phyloP scores from a whole-genome alignment of 2,888 invertebrate genomes.

The Scaptomyza flava region DNA sequence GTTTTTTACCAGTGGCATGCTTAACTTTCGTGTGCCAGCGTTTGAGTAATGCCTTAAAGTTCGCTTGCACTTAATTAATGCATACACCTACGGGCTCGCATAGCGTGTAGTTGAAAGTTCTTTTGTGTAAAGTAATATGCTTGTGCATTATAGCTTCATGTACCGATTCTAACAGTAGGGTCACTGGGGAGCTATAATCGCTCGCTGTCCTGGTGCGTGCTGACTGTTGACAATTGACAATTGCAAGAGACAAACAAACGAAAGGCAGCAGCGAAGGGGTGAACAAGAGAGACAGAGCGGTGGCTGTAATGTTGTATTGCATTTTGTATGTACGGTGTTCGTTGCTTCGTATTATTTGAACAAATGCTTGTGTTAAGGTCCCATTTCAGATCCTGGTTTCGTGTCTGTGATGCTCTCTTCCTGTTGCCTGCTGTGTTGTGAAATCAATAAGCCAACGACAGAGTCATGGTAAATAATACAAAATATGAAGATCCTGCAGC shows the following conservation, averaged over 20 bases:
- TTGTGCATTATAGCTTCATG: constrained; percentile 37
- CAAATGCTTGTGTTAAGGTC: constrained; percentile 9
- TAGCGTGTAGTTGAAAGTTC: constrained; percentile 17
- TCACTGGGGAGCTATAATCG: constrained; percentile 6
- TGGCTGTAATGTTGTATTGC: constrained; percentile 36
- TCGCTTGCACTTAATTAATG: constrained; percentile 67
- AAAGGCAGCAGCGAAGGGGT: constrained; percentile 11
- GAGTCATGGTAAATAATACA: constrained; percentile 41
- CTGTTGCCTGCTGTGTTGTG: constrained; percentile 33
- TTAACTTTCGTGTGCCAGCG: constrained; percentile 46
- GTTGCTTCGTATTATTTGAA: constrained; percentile 13
- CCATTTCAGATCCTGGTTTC: background rate
- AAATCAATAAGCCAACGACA: constrained; percentile 55
- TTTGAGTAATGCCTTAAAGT: constrained; percentile 67
- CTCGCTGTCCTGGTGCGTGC: background rate
- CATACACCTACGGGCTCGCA: constrained; percentile 16
- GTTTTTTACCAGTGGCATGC: constrained; percentile 26
- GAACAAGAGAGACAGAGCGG: constrained; percentile 8
- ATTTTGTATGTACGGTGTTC: constrained; percentile 4
- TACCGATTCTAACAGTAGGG: constrained; percentile 2
- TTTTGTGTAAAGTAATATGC: constrained; percentile 54
- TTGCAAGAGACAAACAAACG: constrained; percentile 13
- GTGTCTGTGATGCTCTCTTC: constrained; percentile 7
- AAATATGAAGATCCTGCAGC: constrained; percentile 32
- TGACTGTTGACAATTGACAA: constrained; percentile 10